phyloP scores from a whole-genome alignment of 2,113 vertebrate species.

The Muscicapa adusta region DNA sequence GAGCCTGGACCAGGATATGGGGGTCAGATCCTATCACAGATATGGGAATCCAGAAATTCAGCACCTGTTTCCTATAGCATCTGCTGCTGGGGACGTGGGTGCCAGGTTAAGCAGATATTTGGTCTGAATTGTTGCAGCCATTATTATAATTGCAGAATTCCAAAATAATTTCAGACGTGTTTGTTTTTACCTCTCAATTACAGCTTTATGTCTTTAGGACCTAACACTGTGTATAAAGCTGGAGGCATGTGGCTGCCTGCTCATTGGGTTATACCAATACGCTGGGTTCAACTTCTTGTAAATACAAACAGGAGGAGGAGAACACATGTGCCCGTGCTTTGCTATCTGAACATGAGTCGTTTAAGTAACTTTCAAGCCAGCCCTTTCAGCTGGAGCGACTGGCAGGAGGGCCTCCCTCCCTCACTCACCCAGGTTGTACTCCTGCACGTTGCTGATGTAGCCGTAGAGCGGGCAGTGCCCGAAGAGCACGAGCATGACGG shows the following conservation, averaged over 20 bases:
- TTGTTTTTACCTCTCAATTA: neutral
- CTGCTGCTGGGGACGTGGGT: neutral
- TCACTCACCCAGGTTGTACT: slow-evolving; percentile 88
- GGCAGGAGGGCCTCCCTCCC: neutral
- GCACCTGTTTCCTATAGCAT: neutral
- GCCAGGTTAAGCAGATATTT: neutral
- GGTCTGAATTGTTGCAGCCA: neutral
- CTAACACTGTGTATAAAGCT: neutral
- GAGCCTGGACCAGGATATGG: neutral
- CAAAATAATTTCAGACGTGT: neutral
- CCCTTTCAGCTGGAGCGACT: rapidly evolving
- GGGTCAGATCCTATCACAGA: neutral
- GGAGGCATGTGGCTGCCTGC: neutral
- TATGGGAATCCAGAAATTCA: neutral
- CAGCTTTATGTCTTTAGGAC: neutral
- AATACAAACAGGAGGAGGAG: neutral
- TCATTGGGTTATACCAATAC: neutral
- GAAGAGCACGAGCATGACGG: slow-evolving; percentile 91
- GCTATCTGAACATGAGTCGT: rapidly evolving
- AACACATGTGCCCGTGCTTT: neutral
- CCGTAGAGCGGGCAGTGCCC: slow-evolving; percentile 96
- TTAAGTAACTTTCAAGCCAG: neutral
- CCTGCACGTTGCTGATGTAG: slow-evolving; percentile 92
- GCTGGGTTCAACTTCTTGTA: neutral
- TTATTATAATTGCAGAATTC: neutral